Base-by-base conservation (phyloP, 2,888 invertebrate species). In the Lacanobia oleracea region DNA sequence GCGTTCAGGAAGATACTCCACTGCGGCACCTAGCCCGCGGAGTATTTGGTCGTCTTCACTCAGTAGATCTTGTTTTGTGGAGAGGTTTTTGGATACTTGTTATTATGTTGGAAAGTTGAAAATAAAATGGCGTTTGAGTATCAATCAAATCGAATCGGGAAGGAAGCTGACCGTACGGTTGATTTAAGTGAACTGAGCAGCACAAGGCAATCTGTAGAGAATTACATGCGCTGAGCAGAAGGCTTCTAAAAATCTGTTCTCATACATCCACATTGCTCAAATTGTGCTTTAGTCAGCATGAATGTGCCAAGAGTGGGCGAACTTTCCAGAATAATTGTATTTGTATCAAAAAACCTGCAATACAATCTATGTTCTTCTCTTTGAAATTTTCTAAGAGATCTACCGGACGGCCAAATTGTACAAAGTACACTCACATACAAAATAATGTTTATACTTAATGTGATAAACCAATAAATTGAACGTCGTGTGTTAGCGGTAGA, bases 1-100 rank as follows among this genome's bases (percentile, higher is more conserved):
- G 99, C 99, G 67, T 99, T 99, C 96, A 98, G 99, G 91, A 99
- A 98, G 94, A 97, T 99, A 84, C 97, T 99, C 95, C 97, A 97
- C 77, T 96, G 98, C 87, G 97, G 97, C 77, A 94, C 96, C 92
- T 96, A 96, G 95, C 95, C 94, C 88, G 90, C 89, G 86, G 93
- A 94, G 73, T 93, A 93, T 91, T 94, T 94, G 92, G 92, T 94
- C 91, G 94, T 95, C 89, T 94, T 93, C 75, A 93, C 92, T 57
- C 92, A 94, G 81, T 94, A 94, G 91, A 91, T 89, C 86, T 88
- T 79, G 45, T 65, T 79, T 72, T 56, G 69, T 79, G 77, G 27
- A n/a, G 6, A 70, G 65, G 65, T 67, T 66, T 71, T 75, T 71
- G 7, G 64, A 64, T 71, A 75, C 75, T 75, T 57, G 75, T 75